Conservation (phyloP, 2,113 vertebrate species). For the Albula goreensis region DNA sequence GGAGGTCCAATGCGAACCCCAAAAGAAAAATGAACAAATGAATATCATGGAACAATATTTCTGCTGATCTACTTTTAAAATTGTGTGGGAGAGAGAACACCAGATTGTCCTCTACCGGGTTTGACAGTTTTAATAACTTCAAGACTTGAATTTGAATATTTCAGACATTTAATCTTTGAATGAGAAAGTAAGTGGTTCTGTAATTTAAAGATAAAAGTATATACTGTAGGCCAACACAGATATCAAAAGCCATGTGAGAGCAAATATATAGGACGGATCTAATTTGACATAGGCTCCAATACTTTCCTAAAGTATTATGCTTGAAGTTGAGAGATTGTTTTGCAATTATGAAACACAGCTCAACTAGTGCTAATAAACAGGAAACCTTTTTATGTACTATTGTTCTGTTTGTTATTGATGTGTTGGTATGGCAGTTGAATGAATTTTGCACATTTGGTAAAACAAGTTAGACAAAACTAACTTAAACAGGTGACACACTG, state of each 20-base stretch:
- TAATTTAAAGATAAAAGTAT: background rate
- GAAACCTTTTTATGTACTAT: too few species aligned
- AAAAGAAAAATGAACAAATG: background rate
- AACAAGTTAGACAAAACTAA: too few species aligned
- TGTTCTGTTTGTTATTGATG: too few species aligned
- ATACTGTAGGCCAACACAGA: background rate
- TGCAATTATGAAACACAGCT: too few species aligned
- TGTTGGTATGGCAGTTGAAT: too few species aligned
- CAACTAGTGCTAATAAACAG: too few species aligned
- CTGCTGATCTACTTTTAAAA: background rate
- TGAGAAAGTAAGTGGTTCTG: background rate
- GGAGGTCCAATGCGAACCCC: background rate
- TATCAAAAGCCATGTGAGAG: background rate
- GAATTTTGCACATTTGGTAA: too few species aligned
- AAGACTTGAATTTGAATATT: background rate
- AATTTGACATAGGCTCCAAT: background rate
- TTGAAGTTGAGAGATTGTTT: too few species aligned
- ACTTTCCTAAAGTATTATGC: background rate
- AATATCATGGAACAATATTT: background rate
- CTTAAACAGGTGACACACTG: too few species aligned
- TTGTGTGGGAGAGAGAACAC: background rate
- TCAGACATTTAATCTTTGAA: background rate
- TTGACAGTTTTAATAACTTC: background rate
- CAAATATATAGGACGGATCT: background rate
- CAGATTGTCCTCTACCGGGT: background rate